Percentiles rank a stretch among this genome's conserved stretches.
Evolutionary conservation across 2,113 vertebrate genomes (phyloP).

Genomic region (Nothocercus julius): DNA sequence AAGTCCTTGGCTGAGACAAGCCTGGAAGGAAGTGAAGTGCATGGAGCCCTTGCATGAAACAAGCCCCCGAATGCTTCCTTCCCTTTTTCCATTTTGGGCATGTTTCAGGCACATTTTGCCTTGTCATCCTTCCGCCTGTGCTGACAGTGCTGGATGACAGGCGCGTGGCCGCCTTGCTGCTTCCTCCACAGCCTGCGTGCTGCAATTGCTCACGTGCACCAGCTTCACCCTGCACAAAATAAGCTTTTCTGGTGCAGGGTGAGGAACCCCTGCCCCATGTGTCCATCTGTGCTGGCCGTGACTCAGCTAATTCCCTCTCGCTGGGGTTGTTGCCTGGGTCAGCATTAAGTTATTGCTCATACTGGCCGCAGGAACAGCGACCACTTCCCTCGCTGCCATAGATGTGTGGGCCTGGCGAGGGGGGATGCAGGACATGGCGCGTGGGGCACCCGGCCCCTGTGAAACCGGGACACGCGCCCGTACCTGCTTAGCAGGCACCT

Average conservation of each 20-base stretch:
- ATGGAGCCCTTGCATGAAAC: neutral
- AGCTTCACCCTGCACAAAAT: neutral
- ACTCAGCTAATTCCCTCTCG: conserved; percentile 7
- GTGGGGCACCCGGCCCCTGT: neutral
- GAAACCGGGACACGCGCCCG: neutral
- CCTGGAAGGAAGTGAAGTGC: neutral
- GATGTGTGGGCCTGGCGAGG: neutral
- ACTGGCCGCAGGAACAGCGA: neutral
- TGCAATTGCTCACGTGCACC: neutral
- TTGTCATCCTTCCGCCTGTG: neutral
- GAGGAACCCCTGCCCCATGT: neutral
- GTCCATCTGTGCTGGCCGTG: neutral
- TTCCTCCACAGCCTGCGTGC: neutral
- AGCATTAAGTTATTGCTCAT: neutral
- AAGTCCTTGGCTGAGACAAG: neutral
- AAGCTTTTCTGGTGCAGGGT: neutral
- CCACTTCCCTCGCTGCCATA: neutral
- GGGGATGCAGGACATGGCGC: neutral
- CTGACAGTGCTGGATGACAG: conserved; percentile 26
- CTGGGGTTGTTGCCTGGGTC: neutral
- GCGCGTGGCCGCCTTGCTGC: neutral
- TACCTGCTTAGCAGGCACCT: neutral
- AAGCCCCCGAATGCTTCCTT: neutral
- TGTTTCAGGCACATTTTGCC: neutral
- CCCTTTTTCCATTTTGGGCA: neutral